phyloP scores from a whole-genome alignment of 2,888 invertebrate genomes.

The Leptopilina drosophilae region DNA sequence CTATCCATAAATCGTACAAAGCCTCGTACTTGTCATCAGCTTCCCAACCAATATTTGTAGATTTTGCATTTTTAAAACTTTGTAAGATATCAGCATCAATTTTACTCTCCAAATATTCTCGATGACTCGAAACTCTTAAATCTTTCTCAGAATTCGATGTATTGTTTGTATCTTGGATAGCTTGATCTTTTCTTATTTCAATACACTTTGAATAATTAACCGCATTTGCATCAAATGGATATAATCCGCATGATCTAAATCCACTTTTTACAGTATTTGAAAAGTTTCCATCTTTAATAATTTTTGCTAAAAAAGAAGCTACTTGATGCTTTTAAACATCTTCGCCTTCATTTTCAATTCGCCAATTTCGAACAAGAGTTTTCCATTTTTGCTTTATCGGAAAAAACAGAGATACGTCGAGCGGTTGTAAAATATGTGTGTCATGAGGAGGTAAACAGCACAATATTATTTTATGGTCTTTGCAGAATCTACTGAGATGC shows the following conservation, averaged over 20 bases:
- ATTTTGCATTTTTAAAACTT: slow-evolving; percentile 45
- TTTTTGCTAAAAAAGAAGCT: slow-evolving; percentile 47
- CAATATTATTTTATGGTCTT: slow-evolving; percentile 57
- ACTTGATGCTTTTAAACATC: slow-evolving; percentile 54
- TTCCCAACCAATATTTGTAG: slow-evolving; percentile 42
- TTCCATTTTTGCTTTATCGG: slow-evolving; percentile 58
- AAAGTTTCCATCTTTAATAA: slow-evolving; percentile 47
- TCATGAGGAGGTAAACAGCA: slow-evolving; percentile 59
- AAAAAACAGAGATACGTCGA: slow-evolving; percentile 58
- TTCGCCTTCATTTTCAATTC: slow-evolving; percentile 50
- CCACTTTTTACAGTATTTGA: slow-evolving; percentile 48
- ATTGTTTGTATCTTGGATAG: not conserved
- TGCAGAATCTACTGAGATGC: slow-evolving; percentile 58
- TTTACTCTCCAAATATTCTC: slow-evolving; percentile 46
- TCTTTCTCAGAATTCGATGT: not conserved
- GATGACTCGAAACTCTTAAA: slow-evolving; percentile 7
- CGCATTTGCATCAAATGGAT: slow-evolving; percentile 51
- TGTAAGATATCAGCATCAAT: slow-evolving; percentile 45
- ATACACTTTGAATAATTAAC: slow-evolving; percentile 53
- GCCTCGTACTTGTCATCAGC: slow-evolving; percentile 44
- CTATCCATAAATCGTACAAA: slow-evolving; percentile 47
- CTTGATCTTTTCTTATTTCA: slow-evolving; percentile 6
- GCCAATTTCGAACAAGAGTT: slow-evolving; percentile 51
- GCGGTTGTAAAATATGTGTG: slow-evolving; percentile 59
- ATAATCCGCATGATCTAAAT: slow-evolving; percentile 51